Base-by-base conservation (phyloP, 2,797 vertebrate species). In the Fundulus diaphanus region DNA sequence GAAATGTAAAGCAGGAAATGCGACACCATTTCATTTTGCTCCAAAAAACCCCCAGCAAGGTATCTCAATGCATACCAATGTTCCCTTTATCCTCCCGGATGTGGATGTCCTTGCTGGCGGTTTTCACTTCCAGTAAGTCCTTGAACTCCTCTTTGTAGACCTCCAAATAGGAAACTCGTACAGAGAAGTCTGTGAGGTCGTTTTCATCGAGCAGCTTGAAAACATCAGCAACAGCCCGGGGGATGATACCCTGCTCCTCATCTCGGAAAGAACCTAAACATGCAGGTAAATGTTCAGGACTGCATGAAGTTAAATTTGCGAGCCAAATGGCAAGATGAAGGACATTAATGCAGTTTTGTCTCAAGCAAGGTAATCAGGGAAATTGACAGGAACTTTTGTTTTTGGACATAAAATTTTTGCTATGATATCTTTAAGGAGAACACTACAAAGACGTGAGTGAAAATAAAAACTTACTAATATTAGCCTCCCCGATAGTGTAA, bases 91-190 rank as follows among this genome's bases (percentile, higher is more conserved):
- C 98, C 85, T 99, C 98, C 16, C 98, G 93, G 70, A 99, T 98
- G 91, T 97, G 95, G 85, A 99, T 99, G 93, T 98, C 97, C 57
- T 97, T 98, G 92, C 97, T 98, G 80, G 97, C 96, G 0, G 98
- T 98, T 89, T 98, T 97, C 85, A 97, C 96, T 86, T 98, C 98
- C 77, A 99, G 90, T 87, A 99, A 92, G 90, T 99, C 98, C 76
- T 96, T 96, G 84, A 99, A 98, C 80, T 99, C 98, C 89, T 99
- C 98, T 90, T 97, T 99, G 91, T 99, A 99, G 79, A 99, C 97
- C 79, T 99, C 98, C 85, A 99, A 92, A 91, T 99, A 99, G 70
- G 98, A 99, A 66, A 99, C 96, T 9, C 96, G 94, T 73, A 99
- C 95, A 0, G 96, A 96, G 76, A 97, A 99, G 91, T 99, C 97